A percentile compares a stretch with the other conserved stretches of the same genome.
Conservation (phyloP, 2,113 vertebrate species). For the Chaetops frenatus region DNA sequence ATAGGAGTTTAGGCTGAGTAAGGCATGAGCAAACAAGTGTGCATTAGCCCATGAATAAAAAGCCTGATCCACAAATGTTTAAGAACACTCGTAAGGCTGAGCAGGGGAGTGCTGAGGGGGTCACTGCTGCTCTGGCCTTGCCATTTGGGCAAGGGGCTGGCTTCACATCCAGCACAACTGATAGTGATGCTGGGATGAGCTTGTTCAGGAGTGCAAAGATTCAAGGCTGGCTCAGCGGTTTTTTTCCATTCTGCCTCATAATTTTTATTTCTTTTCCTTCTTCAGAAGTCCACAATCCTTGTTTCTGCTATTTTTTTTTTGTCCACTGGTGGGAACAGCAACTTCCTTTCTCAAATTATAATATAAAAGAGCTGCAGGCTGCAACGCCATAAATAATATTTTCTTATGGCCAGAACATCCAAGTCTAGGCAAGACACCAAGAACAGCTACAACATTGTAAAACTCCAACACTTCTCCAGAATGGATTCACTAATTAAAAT, state of each 20-base stretch:
- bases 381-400: conserved; percentile 54
- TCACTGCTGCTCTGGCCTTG: neutral
- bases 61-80: conserved; percentile 18
- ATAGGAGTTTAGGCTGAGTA: conserved; percentile 57
- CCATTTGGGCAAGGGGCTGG: neutral
- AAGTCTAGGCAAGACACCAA: conserved; percentile 56
- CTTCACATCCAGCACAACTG: neutral
- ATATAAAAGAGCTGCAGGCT: conserved; percentile 45
- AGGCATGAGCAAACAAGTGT: conserved; percentile 58
- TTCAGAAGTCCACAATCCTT: neutral
- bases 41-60: conserved; percentile 45
- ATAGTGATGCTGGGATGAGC: fast-evolving
- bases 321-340: conserved; percentile 33
- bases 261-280: neutral
- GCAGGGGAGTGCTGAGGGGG: neutral
- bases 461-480: conserved; percentile 42
- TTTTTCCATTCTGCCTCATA: neutral
- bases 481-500: conserved; percentile 49
- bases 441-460: conserved; percentile 52
- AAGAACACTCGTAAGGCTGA: neutral
- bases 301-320: neutral
- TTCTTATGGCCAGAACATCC: conserved; percentile 46
- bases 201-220: neutral
- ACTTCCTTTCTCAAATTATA: conserved; percentile 49
- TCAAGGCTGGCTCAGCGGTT: neutral